Conservation (phyloP, 2,888 invertebrate genomes). For the Alsophila aescularia region DNA sequence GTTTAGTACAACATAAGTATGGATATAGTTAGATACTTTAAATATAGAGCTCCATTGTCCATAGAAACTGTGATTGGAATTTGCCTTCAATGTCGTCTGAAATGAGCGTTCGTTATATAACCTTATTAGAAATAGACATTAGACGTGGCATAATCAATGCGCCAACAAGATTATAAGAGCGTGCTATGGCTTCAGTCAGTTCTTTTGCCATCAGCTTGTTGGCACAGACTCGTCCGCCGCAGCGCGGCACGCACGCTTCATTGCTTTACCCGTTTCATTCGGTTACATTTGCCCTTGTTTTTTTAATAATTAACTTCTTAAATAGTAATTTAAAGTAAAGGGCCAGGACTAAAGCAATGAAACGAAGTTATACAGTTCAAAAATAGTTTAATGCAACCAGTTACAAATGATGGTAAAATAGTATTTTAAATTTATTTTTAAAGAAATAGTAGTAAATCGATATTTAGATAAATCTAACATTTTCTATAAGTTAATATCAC, state of each 20-base stretch:
- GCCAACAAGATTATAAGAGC: slow-evolving; percentile 20
- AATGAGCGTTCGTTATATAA: neutral
- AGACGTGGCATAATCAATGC: slow-evolving; percentile 9
- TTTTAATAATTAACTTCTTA: slow-evolving; percentile 31
- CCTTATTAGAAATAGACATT: slow-evolving; percentile 4
- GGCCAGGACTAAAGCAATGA: slow-evolving; percentile 81
- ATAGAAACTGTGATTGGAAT: neutral
- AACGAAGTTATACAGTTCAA: slow-evolving; percentile 60
- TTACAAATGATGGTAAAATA: slow-evolving; percentile 45
- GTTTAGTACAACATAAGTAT: too few relatives aligned
- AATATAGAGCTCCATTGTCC: slow-evolving; percentile 1
- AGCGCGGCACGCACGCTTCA: slow-evolving; percentile 49
- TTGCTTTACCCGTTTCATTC: too few relatives aligned
- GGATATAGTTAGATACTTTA: neutral
- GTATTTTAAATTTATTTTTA: neutral
- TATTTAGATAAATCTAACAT: slow-evolving; percentile 11
- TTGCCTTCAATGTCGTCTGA: slow-evolving; percentile 3
- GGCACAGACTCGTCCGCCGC: slow-evolving; percentile 13
- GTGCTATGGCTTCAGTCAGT: slow-evolving; percentile 23
- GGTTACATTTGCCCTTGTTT: too few relatives aligned
- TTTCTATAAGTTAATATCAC: slow-evolving; percentile 20
- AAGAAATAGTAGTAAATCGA: slow-evolving; percentile 18
- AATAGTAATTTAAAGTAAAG: slow-evolving; percentile 34
- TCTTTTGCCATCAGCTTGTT: neutral
- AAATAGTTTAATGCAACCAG: slow-evolving; percentile 64